Conservation (phyloP, 2,888 invertebrate genomes). For the Caenorhabditis drosophilae region DNA sequence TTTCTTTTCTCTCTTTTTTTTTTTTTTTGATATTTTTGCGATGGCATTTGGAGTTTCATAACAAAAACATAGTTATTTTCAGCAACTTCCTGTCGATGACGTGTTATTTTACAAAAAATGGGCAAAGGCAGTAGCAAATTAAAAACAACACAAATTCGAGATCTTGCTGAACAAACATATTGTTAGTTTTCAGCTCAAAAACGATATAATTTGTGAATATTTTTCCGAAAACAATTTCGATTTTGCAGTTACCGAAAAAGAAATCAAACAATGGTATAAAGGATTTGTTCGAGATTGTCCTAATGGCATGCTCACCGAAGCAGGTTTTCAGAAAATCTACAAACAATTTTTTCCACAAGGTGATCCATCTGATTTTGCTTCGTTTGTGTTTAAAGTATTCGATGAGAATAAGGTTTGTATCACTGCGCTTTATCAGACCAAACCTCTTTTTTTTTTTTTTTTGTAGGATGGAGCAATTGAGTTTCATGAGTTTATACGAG, state of each 20-base stretch:
- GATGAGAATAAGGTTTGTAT: conserved; percentile 95
- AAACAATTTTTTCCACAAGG: conserved; percentile 99
- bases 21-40: too few relatives aligned
- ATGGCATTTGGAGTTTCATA: too few relatives aligned
- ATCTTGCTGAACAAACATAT: conserved; percentile 88
- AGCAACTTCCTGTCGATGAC: not conserved
- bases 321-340: conserved; percentile 98
- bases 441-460: not conserved
- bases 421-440: not conserved
- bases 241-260: conserved; percentile 71
- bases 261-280: conserved; percentile 75
- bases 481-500: conserved; percentile 97
- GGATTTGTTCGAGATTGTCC: conserved; percentile 96
- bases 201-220: not conserved
- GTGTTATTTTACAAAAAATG: conserved; percentile 73
- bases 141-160: conserved; percentile 91
- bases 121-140: conserved; percentile 95
- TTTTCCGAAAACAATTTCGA: not conserved
- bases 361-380: conserved; percentile 97
- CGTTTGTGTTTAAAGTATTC: conserved; percentile 95
- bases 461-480: conserved; percentile 95
- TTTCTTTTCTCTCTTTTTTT: too few relatives aligned
- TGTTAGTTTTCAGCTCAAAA: conserved; percentile 81
- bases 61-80: too few relatives aligned
- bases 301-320: conserved; percentile 90